Evolutionary conservation across 2,888 invertebrate genomes (phyloP), one percentile per base, ranked within the genome.

Genomic region (Diloba caeruleocephala): DNA sequence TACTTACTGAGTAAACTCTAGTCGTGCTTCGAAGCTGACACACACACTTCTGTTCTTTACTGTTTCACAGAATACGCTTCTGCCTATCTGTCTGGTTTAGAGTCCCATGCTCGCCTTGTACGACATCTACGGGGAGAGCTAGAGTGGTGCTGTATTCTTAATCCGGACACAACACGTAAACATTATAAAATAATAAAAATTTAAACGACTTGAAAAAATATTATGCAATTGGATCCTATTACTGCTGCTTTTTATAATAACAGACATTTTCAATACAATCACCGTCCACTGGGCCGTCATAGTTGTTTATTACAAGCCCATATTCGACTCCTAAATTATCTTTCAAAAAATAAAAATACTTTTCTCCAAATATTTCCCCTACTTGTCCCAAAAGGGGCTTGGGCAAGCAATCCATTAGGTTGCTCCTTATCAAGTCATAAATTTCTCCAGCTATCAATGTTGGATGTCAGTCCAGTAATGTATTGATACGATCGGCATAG

Each of bases 371-470:
- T 48, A 32, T 17, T 48, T 29, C 23, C 37, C 33, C 38, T 45
- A 10, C 7, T 34, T 50, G 37, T 43, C 44, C 38, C 42, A 23
- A 31, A 44, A 43, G 48, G 41, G 41, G 34, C 39, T 53, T 42
- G 26, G 32, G 68, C 66, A 66, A 76, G 82, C 85, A 88, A 88
- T 89, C 87, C 87, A 89, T 89, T 90, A 86, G 76, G 80, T 80
- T 76, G 81, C 78, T 76, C 76, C 78, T 87, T 89, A 89, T 89
- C 87, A 84, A 83, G 77, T 82, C 86, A 86, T 90, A 88, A 88
- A 89, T 89, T 88, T 70, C 36, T 60, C 54, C 49, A 33, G 75
- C 79, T 81, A 86, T 84, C 81, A 74, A 65, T 68, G 46, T 51
- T 76, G 72, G 67, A 71, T 75, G 81, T 84, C 84, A 84, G 78